phyloP scores from a whole-genome alignment of 2,888 invertebrate genomes.

The Ennomos fuscantarius region DNA sequence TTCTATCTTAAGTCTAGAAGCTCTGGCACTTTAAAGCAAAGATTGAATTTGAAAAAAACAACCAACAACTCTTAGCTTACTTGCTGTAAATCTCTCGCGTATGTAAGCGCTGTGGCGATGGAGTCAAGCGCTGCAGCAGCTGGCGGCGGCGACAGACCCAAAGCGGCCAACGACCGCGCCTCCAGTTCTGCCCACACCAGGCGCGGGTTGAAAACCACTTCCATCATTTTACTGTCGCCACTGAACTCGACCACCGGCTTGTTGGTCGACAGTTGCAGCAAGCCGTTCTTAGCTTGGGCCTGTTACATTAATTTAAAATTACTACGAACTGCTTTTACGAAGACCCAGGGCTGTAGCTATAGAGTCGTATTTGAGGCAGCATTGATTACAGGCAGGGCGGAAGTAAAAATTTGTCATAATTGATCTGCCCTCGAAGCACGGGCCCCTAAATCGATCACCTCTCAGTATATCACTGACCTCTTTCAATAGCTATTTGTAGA shows the following conservation, averaged over 20 bases:
- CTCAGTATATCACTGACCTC: too few species aligned
- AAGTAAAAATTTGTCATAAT: too few species aligned
- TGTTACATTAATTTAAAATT: constrained; percentile 34
- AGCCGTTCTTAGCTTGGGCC: constrained; percentile 72
- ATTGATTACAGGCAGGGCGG: too few species aligned
- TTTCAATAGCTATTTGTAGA: too few species aligned
- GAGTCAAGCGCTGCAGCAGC: constrained; percentile 87
- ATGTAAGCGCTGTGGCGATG: constrained; percentile 91
- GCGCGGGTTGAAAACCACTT: constrained; percentile 96
- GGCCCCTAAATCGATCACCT: too few species aligned
- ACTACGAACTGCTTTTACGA: too few species aligned
- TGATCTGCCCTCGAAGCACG: too few species aligned
- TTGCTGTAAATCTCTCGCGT: constrained; percentile 96
- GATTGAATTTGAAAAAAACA: too few species aligned
- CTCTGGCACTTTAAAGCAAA: too few species aligned
- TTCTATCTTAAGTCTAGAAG: too few species aligned
- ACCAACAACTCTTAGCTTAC: constrained; percentile 65
- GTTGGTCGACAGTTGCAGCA: constrained; percentile 73
- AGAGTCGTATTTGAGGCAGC: too few species aligned
- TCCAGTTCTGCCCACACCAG: constrained; percentile 94
- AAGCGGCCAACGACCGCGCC: constrained; percentile 93
- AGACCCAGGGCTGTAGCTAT: too few species aligned
- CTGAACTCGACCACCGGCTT: constrained; percentile 93
- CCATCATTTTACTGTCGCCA: constrained; percentile 89
- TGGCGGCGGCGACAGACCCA: constrained; percentile 92